Conservation (phyloP, 2,113 vertebrate species). For the Mustela lutreola region DNA sequence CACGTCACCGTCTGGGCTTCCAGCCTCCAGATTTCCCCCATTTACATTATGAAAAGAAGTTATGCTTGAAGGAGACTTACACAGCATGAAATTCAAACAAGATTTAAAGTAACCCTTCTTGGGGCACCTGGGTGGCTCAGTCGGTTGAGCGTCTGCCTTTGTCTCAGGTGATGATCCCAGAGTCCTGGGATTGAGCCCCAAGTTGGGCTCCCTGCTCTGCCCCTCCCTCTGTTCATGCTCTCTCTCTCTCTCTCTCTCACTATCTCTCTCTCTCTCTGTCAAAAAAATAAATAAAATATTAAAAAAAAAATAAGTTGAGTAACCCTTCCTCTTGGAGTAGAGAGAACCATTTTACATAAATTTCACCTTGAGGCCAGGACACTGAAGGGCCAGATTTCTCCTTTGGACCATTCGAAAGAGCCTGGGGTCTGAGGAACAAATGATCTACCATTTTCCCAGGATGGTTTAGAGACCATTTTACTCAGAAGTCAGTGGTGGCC, state of each 20-base stretch:
- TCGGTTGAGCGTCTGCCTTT: too few relatives aligned
- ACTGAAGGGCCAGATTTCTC: not conserved
- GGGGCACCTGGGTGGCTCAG: too few relatives aligned
- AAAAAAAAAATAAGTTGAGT: too few relatives aligned
- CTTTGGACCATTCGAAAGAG: not conserved
- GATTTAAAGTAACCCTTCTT: not conserved
- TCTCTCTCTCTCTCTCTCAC: too few relatives aligned
- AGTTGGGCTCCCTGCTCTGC: too few relatives aligned
- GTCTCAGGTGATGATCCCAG: too few relatives aligned
- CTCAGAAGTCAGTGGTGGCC: not conserved
- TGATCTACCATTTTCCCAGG: not conserved
- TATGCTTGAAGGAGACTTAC: slow-evolving; percentile 31
- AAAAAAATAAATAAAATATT: too few relatives aligned
- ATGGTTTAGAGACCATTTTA: not conserved
- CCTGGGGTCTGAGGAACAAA: not conserved
- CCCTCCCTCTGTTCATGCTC: too few relatives aligned
- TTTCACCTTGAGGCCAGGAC: not conserved
- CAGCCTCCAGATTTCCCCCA: not conserved
- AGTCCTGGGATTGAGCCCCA: too few relatives aligned
- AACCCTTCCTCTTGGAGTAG: not conserved
- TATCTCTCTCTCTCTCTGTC: too few relatives aligned
- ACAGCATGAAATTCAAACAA: slow-evolving; percentile 49
- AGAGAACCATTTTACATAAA: not conserved
- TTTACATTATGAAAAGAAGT: slow-evolving; percentile 24
- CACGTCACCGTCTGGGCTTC: not conserved